Evolutionary conservation across 2,113 vertebrate species (phyloP), one percentile per base, ranked within the genome.

Genomic region (Mirounga angustirostris): DNA sequence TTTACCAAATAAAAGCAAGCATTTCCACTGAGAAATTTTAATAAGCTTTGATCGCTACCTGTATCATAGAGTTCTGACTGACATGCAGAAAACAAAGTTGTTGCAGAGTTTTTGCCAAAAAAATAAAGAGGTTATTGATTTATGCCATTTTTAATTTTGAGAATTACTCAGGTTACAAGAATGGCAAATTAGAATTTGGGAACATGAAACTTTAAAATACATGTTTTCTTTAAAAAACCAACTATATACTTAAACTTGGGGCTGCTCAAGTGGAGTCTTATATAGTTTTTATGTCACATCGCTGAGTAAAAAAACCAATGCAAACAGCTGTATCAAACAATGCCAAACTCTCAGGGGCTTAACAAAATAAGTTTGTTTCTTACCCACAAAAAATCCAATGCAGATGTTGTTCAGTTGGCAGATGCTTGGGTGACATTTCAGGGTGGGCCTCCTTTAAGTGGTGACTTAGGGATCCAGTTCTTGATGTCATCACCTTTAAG

Each of bases 141-240:
- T 91, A n/a, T 85, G 9, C 4, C 6, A 89, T 40, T 95, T 89
- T 94, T 7, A 40, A 86, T 92, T 90, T 82, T 61, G 36, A 85
- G 18, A 91, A 94, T 84, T 74, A 71, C n/a, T 80, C 50, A 52
- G 54, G 28, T 73, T 80, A 43, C 13, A 36, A 83, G n/a, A 91
- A 36, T 80, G 30, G 2, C 79, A 93, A 89, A 82, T 46, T 81
- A 56, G 19, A 81, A 69, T 4, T 92, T 95, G 82, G 33, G 61
- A 95, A 58, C 13, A 80, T 12, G 14, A 95, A 82, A 88, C 2
- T 10, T 94, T 88, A 81, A 88, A 78, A 79, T 46, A 74, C 15
- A 74, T 36, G 21, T 59, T 59, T 84, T 78, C 74, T 76, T 46
- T 46, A 18, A 78, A 61, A 76, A 85, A 33, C 33, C 61, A 90